Percentiles rank a stretch among this genome's conserved stretches.
phyloP scores from a whole-genome alignment of 2,888 invertebrate species.

The Andrena chrysosceles region DNA sequence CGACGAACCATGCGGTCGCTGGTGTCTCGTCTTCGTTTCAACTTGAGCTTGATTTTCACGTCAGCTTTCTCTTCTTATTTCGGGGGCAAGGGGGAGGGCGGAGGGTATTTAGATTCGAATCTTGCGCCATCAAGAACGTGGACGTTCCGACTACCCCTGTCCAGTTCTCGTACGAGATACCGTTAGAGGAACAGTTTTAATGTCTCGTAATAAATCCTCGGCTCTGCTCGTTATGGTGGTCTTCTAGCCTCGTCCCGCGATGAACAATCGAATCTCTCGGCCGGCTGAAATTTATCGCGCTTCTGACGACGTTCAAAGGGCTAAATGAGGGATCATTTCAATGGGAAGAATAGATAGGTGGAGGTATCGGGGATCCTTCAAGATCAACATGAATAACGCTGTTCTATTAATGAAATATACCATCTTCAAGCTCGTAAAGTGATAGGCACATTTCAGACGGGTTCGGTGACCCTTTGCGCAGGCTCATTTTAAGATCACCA shows the following conservation, averaged over 20 bases:
- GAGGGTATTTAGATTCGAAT: conserved; percentile 35
- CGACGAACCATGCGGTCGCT: not conserved
- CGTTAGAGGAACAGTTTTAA: conserved; percentile 54
- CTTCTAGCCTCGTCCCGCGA: not conserved
- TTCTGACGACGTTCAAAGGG: not conserved
- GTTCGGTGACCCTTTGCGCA: too few species aligned
- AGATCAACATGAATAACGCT: too few species aligned
- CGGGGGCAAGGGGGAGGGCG: too few species aligned
- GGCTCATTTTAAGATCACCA: too few species aligned
- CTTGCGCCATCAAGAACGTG: conserved; percentile 21
- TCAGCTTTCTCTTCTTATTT: not conserved
- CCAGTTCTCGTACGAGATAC: conserved; percentile 16
- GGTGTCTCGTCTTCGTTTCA: not conserved
- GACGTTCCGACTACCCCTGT: conserved; percentile 23
- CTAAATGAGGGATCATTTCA: not conserved
- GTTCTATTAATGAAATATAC: too few species aligned
- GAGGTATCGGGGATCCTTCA: not conserved
- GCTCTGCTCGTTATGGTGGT: conserved; percentile 15
- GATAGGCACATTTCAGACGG: too few species aligned
- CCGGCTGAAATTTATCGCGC: conserved; percentile 20
- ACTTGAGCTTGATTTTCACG: not conserved
- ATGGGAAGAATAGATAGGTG: not conserved
- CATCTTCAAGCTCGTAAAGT: too few species aligned
- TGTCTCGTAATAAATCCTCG: conserved; percentile 42
- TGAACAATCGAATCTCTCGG: conserved; percentile 31